Evolutionary conservation across 2,113 vertebrate genomes (phyloP).

Genomic region (Ciconia boyciana): DNA sequence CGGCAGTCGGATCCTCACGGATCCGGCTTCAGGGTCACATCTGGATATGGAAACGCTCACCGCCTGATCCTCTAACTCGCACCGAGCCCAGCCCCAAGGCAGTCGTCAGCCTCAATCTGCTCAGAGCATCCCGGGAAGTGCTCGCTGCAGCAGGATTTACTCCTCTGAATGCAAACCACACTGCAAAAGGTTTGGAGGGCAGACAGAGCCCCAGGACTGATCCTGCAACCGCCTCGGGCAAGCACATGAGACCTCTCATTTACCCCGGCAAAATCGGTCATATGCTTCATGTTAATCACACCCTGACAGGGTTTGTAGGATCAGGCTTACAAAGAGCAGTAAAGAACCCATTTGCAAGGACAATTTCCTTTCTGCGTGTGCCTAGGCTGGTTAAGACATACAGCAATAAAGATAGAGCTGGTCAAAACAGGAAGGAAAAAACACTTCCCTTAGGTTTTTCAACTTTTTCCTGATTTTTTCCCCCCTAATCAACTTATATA

Average conservation of each 20-base stretch:
- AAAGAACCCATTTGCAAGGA: not conserved
- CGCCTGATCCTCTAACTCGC: not conserved
- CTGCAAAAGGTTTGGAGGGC: not conserved
- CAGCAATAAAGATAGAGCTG: not conserved
- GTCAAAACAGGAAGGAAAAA: not conserved
- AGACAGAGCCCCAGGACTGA: not conserved
- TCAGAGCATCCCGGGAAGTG: not conserved
- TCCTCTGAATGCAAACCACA: not conserved
- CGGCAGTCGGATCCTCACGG: accelerated
- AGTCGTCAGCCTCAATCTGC: not conserved
- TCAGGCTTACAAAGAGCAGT: not conserved
- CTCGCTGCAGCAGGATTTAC: not conserved
- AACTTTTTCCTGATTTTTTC: not conserved
- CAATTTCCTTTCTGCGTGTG: not conserved
- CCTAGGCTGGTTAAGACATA: not conserved
- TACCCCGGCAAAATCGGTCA: not conserved
- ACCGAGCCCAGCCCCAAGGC: accelerated
- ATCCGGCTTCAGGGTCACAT: not conserved
- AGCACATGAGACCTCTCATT: not conserved
- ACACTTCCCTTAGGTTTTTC: not conserved
- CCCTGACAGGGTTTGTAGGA: not conserved
- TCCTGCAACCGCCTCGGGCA: not conserved
- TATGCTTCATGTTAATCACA: not conserved
- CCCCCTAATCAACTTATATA: too few relatives aligned
- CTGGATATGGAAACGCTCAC: not conserved